phyloP scores from a whole-genome alignment of 1,140 invertebrate species.

The Cheumatopsyche charites region DNA sequence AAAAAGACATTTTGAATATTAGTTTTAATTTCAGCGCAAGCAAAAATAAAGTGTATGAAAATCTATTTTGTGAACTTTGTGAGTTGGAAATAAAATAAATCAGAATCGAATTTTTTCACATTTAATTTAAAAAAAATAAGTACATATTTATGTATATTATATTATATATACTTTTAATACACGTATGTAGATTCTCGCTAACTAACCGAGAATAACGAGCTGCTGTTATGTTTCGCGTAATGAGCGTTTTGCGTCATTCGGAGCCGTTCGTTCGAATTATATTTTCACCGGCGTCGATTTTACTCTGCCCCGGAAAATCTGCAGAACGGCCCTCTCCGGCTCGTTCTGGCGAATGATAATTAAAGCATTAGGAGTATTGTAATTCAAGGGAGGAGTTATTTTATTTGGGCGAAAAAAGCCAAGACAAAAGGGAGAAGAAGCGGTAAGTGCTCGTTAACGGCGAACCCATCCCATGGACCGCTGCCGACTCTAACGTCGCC shows the following conservation, averaged over 20 bases:
- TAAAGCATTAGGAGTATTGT: slow-evolving; percentile 43
- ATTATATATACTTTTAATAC: no score
- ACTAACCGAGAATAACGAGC: slow-evolving; percentile 2
- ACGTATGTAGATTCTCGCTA: no score
- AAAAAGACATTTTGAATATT: no score
- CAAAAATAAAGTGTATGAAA: no score
- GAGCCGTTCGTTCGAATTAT: slow-evolving; percentile 14
- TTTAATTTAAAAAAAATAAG: no score
- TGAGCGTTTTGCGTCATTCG: slow-evolving; percentile 19
- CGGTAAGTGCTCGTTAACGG: slow-evolving; percentile 27
- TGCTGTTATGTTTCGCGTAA: slow-evolving; percentile 1
- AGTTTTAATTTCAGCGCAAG: no score
- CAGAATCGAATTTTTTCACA: no score
- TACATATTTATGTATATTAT: no score
- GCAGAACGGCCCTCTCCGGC: not conserved
- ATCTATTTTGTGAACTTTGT: no score
- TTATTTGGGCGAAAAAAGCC: slow-evolving; percentile 34
- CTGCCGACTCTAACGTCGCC: slow-evolving; percentile 5
- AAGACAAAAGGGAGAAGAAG: slow-evolving; percentile 27
- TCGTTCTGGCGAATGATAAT: slow-evolving; percentile 41
- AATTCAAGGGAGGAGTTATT: slow-evolving; percentile 38
- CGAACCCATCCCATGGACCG: not conserved
- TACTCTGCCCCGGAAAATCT: slow-evolving; percentile 18
- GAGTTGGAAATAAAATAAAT: no score
- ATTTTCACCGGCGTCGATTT: slow-evolving; percentile 9